Evolutionary conservation across 2,888 invertebrate species (phyloP).

Genomic region (Linyphia triangularis): DNA sequence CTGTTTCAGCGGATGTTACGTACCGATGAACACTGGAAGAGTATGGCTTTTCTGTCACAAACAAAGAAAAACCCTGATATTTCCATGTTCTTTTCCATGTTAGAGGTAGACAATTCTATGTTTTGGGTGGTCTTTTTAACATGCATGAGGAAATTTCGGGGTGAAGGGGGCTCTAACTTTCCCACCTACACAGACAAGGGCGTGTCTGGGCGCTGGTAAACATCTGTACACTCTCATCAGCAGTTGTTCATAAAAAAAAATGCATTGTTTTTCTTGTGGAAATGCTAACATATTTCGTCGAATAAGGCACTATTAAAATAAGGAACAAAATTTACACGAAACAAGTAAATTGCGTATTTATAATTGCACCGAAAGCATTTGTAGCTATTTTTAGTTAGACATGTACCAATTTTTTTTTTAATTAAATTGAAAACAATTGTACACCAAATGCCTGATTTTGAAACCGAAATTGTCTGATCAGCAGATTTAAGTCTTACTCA

Average conservation of each 20-base stretch:
- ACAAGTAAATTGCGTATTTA: too few relatives aligned
- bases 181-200: neutral
- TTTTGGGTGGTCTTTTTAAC: constrained; percentile 49
- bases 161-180: constrained; percentile 32
- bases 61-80: constrained; percentile 43
- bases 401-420: too few relatives aligned
- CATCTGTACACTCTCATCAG: neutral
- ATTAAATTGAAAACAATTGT: too few relatives aligned
- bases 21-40: constrained; percentile 37
- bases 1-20: constrained; percentile 48
- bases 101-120: neutral
- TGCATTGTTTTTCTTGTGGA: too few relatives aligned
- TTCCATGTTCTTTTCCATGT: constrained; percentile 9
- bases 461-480: too few relatives aligned
- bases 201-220: neutral
- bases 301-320: too few relatives aligned
- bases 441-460: too few relatives aligned
- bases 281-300: too few relatives aligned
- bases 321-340: too few relatives aligned
- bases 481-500: too few relatives aligned
- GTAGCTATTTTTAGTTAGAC: too few relatives aligned
- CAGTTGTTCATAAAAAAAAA: neutral
- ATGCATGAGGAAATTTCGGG: constrained; percentile 30
- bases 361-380: too few relatives aligned
- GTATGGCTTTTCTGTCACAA: constrained; percentile 8